Conservation (phyloP, 2,888 invertebrate genomes). For the Ormyrus labotus region DNA sequence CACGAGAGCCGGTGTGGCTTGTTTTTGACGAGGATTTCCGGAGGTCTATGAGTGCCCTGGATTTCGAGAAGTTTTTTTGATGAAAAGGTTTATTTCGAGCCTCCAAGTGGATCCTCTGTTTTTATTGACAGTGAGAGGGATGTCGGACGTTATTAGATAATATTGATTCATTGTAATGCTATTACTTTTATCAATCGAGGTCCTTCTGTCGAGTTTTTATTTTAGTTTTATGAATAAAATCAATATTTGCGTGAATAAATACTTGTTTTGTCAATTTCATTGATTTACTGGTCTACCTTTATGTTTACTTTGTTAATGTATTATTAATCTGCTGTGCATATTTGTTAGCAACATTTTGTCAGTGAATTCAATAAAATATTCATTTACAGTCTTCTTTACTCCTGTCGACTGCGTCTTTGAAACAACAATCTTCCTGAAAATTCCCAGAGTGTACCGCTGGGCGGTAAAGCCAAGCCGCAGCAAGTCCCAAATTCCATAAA, state of each 20-base stretch:
- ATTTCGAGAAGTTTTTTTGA: background rate
- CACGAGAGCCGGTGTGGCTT: no score
- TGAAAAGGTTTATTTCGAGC: background rate
- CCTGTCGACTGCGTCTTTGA: background rate
- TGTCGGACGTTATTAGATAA: no score
- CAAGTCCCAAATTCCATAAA: conserved; percentile 51
- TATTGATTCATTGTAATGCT: background rate
- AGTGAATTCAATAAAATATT: no score
- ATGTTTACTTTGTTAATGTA: no score
- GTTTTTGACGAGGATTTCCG: no score
- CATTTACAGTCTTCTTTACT: background rate
- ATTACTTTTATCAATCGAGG: background rate
- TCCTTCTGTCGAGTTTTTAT: no score
- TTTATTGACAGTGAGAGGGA: background rate
- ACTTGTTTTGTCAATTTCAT: no score
- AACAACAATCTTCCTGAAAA: conserved; percentile 9
- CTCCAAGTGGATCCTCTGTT: background rate
- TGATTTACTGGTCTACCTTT: no score
- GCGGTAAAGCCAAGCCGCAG: background rate
- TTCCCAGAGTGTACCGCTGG: conserved; percentile 9
- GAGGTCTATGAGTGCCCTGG: background rate
- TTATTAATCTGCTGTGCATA: no score
- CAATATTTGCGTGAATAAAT: no score
- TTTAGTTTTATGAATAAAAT: no score
- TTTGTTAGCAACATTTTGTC: no score